Percentiles rank a stretch among this genome's conserved stretches.
These are phyloP conservation scores for Castor canadensis DNA, from an alignment of 2,113 vertebrate species.

Conservation along the genomic window DNA sequence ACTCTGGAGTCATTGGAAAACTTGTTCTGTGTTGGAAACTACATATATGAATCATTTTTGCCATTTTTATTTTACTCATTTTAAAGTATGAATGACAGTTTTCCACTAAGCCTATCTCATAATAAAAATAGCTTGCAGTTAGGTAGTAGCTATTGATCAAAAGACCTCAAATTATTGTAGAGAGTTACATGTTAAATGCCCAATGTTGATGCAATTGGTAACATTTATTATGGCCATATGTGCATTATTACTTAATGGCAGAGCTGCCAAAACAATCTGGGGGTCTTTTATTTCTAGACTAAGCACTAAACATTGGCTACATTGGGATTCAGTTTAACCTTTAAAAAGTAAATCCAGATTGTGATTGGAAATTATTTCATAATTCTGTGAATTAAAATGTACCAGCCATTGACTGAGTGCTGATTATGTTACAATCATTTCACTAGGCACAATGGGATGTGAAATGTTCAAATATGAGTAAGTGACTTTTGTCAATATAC, in stretches of 20 bases:
- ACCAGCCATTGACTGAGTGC: neutral
- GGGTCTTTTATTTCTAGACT: neutral
- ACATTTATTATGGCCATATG: neutral
- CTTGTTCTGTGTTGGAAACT: conserved; percentile 23
- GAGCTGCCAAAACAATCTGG: neutral
- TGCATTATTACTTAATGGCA: neutral
- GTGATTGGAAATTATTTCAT: conserved; percentile 28
- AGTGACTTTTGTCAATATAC: neutral
- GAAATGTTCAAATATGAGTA: neutral
- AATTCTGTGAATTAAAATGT: neutral
- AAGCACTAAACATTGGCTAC: neutral
- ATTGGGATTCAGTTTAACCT: neutral
- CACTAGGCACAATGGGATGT: neutral
- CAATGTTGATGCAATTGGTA: neutral
- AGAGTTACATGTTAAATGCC: neutral
- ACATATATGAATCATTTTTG: conserved; percentile 16
- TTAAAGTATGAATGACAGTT: conserved; percentile 50
- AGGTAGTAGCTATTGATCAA: neutral
- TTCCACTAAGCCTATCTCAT: neutral
- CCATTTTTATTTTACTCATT: conserved; percentile 27
- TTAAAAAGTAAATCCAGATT: neutral
- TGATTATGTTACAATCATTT: neutral
- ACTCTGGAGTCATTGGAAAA: conserved; percentile 7
- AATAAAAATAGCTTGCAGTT: conserved; percentile 19
- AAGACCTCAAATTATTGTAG: conserved; percentile 3